Conservation (phyloP, 2,888 invertebrate genomes). For the Chrysotoxum bicinctum region DNA sequence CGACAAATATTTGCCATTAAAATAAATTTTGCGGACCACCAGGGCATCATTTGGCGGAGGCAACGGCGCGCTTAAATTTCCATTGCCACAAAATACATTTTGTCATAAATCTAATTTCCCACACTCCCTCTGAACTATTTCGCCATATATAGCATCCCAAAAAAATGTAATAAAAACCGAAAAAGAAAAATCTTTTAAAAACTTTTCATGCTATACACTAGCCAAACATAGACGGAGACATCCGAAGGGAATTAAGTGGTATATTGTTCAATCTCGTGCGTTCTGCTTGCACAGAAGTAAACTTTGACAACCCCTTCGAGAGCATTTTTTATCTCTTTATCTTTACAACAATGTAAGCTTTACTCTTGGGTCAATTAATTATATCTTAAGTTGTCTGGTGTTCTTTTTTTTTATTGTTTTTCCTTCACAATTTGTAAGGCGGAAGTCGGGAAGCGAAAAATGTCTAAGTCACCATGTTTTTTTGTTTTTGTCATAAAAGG, state of each 20-base stretch:
- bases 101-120: constrained; percentile 60
- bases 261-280: background rate
- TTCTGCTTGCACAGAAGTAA: background rate
- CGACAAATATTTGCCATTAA: constrained; percentile 38
- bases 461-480: constrained; percentile 5
- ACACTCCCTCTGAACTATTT: constrained; percentile 3
- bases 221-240: constrained; percentile 30
- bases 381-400: constrained; percentile 60
- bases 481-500: background rate
- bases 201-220: constrained; percentile 58
- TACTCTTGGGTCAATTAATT: constrained; percentile 66
- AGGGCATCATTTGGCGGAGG: background rate
- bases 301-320: constrained; percentile 49
- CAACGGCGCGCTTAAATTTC: background rate
- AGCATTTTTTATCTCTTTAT: constrained; percentile 41
- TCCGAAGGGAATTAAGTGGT: constrained; percentile 50
- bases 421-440: constrained; percentile 28
- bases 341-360: constrained; percentile 49
- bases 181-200: constrained; percentile 33
- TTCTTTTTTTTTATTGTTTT: constrained; percentile 39
- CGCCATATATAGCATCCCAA: background rate
- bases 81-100: constrained; percentile 42
- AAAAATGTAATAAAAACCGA: background rate
- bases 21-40: constrained; percentile 47
- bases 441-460: background rate